Conservation (phyloP, 1,140 invertebrate genomes). For the Stegodyphus mimosarum region DNA sequence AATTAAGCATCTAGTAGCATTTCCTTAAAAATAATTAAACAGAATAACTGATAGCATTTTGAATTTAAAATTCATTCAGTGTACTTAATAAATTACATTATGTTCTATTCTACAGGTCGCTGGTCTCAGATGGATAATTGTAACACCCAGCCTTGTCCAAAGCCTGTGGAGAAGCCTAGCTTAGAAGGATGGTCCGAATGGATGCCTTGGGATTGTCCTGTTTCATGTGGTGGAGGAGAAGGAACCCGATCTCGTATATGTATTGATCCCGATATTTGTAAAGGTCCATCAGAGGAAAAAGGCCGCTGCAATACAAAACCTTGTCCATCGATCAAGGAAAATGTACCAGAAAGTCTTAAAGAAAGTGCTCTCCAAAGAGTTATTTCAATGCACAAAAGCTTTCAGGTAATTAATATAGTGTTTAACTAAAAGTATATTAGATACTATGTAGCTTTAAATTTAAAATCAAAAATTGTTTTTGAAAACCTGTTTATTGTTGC, state of each 20-base stretch:
- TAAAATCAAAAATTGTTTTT: background rate
- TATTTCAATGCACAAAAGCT: background rate
- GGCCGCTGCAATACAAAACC: slow-evolving; percentile 6
- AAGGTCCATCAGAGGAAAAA: slow-evolving; percentile 10
- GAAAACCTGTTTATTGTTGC: no score
- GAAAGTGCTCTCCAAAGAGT: background rate
- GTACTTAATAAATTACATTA: no score
- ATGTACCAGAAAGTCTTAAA: background rate
- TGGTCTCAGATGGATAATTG: background rate
- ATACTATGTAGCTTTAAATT: background rate
- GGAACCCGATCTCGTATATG: slow-evolving; percentile 19
- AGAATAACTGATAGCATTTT: no score
- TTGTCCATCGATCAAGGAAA: background rate
- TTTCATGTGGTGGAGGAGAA: slow-evolving; percentile 5
- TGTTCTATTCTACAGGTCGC: background rate
- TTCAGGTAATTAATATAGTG: slow-evolving; percentile 5
- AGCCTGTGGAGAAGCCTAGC: background rate
- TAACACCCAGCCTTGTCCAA: background rate
- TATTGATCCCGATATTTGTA: slow-evolving; percentile 15
- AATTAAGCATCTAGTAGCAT: no score
- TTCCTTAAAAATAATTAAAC: no score
- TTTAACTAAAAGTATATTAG: background rate
- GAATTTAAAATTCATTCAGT: no score
- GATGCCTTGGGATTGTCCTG: slow-evolving; percentile 45
- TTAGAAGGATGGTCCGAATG: slow-evolving; percentile 27